A percentile compares a stretch with the other conserved stretches of the same genome.
Conservation (phyloP, 2,113 vertebrate genomes). For the Phylloscopus trochilus region DNA sequence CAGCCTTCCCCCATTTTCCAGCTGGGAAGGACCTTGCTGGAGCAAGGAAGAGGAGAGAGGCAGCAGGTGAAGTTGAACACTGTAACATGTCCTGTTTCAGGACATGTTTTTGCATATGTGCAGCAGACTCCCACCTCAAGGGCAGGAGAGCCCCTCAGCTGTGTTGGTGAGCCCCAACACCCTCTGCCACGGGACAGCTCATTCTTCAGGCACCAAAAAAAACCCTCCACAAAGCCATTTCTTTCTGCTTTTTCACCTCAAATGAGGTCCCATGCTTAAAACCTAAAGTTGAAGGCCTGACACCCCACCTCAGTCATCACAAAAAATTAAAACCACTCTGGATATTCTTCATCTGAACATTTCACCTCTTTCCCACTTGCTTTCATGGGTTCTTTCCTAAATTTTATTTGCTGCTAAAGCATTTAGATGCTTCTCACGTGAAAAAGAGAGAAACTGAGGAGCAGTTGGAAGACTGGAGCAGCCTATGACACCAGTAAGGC, state of each 20-base stretch:
- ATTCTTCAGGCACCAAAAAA: neutral
- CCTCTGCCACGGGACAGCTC: neutral
- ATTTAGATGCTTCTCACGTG: neutral
- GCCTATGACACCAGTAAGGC: constrained; percentile 11
- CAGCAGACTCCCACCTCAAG: neutral
- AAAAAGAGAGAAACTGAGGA: neutral
- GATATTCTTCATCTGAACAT: neutral
- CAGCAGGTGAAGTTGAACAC: neutral
- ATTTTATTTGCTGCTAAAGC: neutral
- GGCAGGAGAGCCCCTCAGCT: neutral
- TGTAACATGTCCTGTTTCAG: accelerated
- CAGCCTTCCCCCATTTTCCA: neutral
- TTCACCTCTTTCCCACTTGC: neutral
- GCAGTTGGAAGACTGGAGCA: neutral
- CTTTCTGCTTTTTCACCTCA: neutral
- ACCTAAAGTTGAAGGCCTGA: neutral
- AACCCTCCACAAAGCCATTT: neutral
- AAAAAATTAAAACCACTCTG: neutral
- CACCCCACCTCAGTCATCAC: neutral
- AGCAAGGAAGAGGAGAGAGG: neutral
- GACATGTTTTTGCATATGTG: neutral
- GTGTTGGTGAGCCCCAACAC: accelerated
- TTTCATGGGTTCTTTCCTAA: neutral
- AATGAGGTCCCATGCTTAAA: neutral
- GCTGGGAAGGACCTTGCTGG: neutral